These are phyloP conservation scores for Rhabdomys dilectus DNA, from an alignment of 2,113 vertebrate genomes.

Conservation along the genomic window DNA sequence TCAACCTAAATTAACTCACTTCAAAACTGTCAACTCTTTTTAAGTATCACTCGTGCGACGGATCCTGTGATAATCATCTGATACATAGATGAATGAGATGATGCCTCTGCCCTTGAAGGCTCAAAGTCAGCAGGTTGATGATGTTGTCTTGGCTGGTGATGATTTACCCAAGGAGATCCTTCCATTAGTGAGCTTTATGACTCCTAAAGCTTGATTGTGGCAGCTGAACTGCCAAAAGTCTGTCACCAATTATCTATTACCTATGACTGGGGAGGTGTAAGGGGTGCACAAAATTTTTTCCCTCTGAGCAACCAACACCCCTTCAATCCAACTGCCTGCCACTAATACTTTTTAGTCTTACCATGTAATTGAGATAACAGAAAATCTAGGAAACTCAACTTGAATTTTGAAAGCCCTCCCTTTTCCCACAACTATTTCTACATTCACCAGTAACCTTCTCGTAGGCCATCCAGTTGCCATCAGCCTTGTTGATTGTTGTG, in stretches of 20 bases:
- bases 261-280: conserved; percentile 19
- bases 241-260: conserved; percentile 26
- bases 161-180: conserved; percentile 49
- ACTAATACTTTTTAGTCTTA: background rate
- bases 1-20: background rate
- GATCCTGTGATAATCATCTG: background rate
- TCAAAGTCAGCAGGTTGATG: conserved; percentile 30
- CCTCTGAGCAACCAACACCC: background rate
- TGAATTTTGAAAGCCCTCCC: background rate
- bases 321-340: background rate
- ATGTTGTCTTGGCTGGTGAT: conserved; percentile 23
- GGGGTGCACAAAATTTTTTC: background rate
- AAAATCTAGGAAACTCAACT: background rate
- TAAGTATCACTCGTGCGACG: background rate
- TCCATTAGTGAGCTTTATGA: conserved; percentile 39
- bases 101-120: background rate
- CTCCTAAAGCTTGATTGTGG: conserved; percentile 47
- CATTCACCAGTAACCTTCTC: background rate
- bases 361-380: background rate
- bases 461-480: background rate
- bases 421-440: background rate
- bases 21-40: background rate
- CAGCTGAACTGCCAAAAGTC: conserved; percentile 17
- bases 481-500: background rate
- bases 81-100: background rate